Percentiles rank a stretch among this genome's conserved stretches.
Conservation (phyloP, 2,888 invertebrate species). For the Drosophila fungiperda region DNA sequence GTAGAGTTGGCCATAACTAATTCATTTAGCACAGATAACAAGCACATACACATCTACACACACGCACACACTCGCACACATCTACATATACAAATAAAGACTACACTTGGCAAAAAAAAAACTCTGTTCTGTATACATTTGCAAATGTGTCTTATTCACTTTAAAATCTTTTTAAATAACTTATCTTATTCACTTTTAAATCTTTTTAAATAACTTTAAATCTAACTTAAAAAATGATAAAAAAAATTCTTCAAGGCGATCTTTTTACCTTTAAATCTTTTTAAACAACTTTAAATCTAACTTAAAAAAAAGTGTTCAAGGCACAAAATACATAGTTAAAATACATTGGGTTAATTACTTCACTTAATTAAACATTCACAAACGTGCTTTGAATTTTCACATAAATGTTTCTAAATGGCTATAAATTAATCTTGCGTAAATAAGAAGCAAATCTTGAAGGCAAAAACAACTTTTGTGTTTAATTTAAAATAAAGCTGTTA, state of each 20-base stretch:
- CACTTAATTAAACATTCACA: no score
- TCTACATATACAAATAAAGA: not conserved
- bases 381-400: no score
- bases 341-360: no score
- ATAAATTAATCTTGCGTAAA: no score
- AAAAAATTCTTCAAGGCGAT: not conserved
- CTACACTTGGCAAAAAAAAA: slow-evolving; percentile 1
- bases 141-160: not conserved
- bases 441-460: not conserved
- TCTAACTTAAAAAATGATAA: not conserved
- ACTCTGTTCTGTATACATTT: not conserved
- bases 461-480: not conserved
- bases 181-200: not conserved
- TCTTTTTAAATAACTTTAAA: not conserved
- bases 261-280: not conserved
- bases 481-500: not conserved
- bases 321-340: not conserved
- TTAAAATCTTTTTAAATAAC: not conserved
- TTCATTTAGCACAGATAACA: slow-evolving; percentile 64
- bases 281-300: fast-evolving
- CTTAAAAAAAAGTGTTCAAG: fast-evolving
- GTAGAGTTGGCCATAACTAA: slow-evolving; percentile 71
- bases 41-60: slow-evolving; percentile 7
- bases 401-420: no score
- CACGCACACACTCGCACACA: not conserved